Evolutionary conservation across 2,797 vertebrate genomes (phyloP).

Genomic region (Gastrophryne carolinensis): DNA sequence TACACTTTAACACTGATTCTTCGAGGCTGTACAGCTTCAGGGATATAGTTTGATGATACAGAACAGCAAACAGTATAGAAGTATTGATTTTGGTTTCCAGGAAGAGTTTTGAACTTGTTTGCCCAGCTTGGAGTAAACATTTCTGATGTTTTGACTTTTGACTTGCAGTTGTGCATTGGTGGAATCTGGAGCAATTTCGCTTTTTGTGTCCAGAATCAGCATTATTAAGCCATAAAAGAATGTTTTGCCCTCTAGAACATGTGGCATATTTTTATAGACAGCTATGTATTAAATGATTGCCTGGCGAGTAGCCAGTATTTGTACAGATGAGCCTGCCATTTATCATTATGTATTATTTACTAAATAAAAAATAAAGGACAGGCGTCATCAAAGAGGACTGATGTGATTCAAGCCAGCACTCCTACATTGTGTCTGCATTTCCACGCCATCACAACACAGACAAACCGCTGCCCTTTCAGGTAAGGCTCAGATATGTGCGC

Average conservation of each 20-base stretch:
- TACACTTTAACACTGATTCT: not conserved
- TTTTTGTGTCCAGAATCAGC: conserved; percentile 20
- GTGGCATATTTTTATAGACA: conserved; percentile 10
- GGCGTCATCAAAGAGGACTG: too few species aligned
- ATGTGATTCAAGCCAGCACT: too few species aligned
- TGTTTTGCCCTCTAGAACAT: conserved; percentile 20
- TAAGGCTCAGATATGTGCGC: too few species aligned
- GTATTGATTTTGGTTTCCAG: not conserved
- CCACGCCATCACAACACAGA: too few species aligned
- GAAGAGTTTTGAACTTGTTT: conserved; percentile 12
- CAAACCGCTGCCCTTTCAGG: too few species aligned
- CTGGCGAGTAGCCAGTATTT: too few species aligned
- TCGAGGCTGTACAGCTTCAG: not conserved
- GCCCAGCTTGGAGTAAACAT: conserved; percentile 14
- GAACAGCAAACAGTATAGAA: not conserved
- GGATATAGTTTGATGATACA: not conserved
- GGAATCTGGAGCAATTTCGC: conserved; percentile 10
- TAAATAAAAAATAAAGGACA: too few species aligned
- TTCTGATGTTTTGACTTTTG: conserved; percentile 22
- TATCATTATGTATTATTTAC: too few species aligned
- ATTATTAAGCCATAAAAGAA: conserved; percentile 43
- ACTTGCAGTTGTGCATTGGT: conserved; percentile 4
- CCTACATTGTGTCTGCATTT: too few species aligned
- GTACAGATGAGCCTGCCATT: too few species aligned
- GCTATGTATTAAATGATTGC: conserved; percentile 32